phyloP scores from a whole-genome alignment of 2,797 vertebrate species.

The Danionella dracula region DNA sequence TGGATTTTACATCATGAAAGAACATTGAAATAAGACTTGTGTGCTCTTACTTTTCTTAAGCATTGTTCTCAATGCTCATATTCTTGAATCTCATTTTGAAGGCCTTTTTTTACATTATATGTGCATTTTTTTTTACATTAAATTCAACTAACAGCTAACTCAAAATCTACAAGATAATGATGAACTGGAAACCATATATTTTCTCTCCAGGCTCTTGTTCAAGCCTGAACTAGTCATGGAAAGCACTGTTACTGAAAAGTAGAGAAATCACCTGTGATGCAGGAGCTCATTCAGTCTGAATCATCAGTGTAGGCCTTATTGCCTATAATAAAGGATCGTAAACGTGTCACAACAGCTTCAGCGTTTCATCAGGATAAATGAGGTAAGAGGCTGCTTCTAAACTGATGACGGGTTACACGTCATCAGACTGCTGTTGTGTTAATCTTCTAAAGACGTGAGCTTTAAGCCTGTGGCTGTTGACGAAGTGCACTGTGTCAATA shows the following conservation, averaged over 20 bases:
- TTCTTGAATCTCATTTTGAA: too few relatives aligned
- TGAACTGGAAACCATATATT: too few relatives aligned
- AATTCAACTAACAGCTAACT: too few relatives aligned
- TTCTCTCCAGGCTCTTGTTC: too few relatives aligned
- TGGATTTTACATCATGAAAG: too few relatives aligned
- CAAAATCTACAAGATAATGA: too few relatives aligned
- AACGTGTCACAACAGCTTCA: not conserved
- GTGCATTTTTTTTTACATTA: too few relatives aligned
- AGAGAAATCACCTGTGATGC: not conserved
- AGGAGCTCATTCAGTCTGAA: not conserved
- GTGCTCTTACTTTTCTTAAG: too few relatives aligned
- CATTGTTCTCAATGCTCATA: too few relatives aligned
- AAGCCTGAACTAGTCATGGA: not conserved
- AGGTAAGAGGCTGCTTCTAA: constrained; percentile 10
- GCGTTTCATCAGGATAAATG: not conserved
- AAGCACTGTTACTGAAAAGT: not conserved
- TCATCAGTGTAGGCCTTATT: not conserved
- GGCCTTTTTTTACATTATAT: too few relatives aligned
- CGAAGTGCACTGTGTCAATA: constrained; percentile 12
- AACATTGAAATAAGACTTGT: too few relatives aligned
- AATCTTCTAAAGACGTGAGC: constrained; percentile 12
- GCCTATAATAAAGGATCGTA: not conserved
- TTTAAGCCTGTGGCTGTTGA: constrained; percentile 1
- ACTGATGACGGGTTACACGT: not conserved
- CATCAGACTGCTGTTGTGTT: not conserved